Conservation (phyloP, 1,140 invertebrate genomes). For the Anthonomus grandis region DNA sequence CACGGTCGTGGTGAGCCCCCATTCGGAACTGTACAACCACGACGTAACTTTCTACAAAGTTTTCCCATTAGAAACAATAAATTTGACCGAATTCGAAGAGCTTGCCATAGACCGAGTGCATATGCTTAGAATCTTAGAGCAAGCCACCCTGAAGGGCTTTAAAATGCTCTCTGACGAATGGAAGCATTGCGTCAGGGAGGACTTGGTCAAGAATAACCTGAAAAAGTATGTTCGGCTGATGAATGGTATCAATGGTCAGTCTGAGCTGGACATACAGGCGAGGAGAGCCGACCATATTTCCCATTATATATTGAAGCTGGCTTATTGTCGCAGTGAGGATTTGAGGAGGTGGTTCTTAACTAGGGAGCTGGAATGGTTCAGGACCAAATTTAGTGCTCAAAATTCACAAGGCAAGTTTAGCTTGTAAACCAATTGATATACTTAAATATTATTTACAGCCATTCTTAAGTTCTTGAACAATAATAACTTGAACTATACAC, state of each 20-base stretch:
- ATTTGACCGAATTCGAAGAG: slow-evolving; percentile 83
- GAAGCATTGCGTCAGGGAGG: slow-evolving; percentile 63
- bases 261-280: slow-evolving; percentile 60
- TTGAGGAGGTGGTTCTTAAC: slow-evolving; percentile 83
- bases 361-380: slow-evolving; percentile 88
- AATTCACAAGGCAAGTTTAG: slow-evolving; percentile 52
- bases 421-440: neutral
- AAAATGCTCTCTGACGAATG: slow-evolving; percentile 69
- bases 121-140: slow-evolving; percentile 72
- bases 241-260: slow-evolving; percentile 35
- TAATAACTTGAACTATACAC: slow-evolving; percentile 57
- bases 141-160: slow-evolving; percentile 61
- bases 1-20: slow-evolving; percentile 18
- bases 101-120: slow-evolving; percentile 80
- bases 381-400: slow-evolving; percentile 71
- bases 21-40: slow-evolving; percentile 59
- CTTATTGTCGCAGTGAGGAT: slow-evolving; percentile 86
- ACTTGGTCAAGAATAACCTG: slow-evolving; percentile 68
- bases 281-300: slow-evolving; percentile 82
- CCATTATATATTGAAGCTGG: slow-evolving; percentile 89
- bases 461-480: slow-evolving; percentile 67
- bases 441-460: slow-evolving; percentile 6
- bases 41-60: slow-evolving; percentile 76
- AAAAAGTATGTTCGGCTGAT: slow-evolving; percentile 52
- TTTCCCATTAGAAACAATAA: slow-evolving; percentile 72